Evolutionary conservation across 2,888 invertebrate genomes (phyloP), one percentile per base, ranked within the genome.

Genomic region (Cheilosia scutellata): DNA sequence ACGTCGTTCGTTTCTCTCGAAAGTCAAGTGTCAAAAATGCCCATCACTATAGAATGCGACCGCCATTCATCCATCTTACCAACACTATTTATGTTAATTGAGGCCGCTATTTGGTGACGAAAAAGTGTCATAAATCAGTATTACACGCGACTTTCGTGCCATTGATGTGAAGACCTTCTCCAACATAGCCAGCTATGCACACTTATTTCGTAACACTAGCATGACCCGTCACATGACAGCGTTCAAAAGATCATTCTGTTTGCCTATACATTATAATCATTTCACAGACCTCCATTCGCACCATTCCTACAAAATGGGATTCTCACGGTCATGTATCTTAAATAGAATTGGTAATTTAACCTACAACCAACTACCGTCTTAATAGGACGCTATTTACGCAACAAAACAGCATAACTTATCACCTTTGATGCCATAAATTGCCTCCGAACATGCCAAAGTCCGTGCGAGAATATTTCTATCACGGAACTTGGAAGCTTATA

Each of bases 321-420:
- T 79, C 84, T 83, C 84, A 84, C 79, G 79, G 84, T 27, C 78
- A 78, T 44, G 72, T 76, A 66, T 72, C 75, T 79, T 51, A 51
- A 62, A 66, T 57, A 77, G 65, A 82, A 77, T 72, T 82, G 31
- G 78, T 63, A 68, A 78, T 49, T 44, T 83, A 68, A 74, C 78
- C 74, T 72, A 66, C 76, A 80, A 66, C 60, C 82, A 68, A 74
- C 78, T 68, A 68, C 74, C 74, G 68, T 68, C 57, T 72, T 78
- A 83, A 83, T 78, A 65, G 65, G 79, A 65, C 58, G 71, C 70
- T 70, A 71, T 79, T 75, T 84, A 79, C 79, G 70, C 70, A 84
- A 75, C 70, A 29, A 75, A 75, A 79, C 42, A 79, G 79, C 84
- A 84, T 84, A 84, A 84, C 84, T 84, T 84, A 84, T 84, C 84